Percentiles rank a stretch among this genome's conserved stretches.
These are phyloP conservation scores for Astropecten irregularis DNA, from an alignment of 53 echinoderm and acorn worm genomes.

Conservation along the genomic window DNA sequence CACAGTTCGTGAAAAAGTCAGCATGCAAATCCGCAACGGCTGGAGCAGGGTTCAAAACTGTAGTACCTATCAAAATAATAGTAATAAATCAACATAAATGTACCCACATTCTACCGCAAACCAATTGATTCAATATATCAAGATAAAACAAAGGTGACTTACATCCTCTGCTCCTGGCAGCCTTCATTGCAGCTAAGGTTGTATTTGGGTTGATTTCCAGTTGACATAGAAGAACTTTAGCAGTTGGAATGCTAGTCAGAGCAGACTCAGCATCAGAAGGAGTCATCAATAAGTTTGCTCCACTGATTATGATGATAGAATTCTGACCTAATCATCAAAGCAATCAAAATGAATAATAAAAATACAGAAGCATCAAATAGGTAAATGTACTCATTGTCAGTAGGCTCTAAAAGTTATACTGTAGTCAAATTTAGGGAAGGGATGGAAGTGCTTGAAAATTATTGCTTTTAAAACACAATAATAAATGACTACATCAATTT, in stretches of 20 bases:
- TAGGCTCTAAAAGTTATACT: too few species aligned
- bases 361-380: too few species aligned
- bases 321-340: slow-evolving; percentile 81
- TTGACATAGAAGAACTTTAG: slow-evolving; percentile 83
- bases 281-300: slow-evolving; percentile 79
- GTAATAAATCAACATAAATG: too few species aligned
- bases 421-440: too few species aligned
- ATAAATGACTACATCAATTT: too few species aligned
- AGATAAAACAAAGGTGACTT: slow-evolving; percentile 14
- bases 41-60: slow-evolving; percentile 91
- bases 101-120: neutral
- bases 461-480: too few species aligned
- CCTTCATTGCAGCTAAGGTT: slow-evolving; percentile 80
- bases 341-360: neutral
- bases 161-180: slow-evolving; percentile 75
- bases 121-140: too few species aligned
- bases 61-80: slow-evolving; percentile 53
- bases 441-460: too few species aligned
- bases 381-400: too few species aligned
- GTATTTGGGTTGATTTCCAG: slow-evolving; percentile 81
- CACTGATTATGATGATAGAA: slow-evolving; percentile 86
- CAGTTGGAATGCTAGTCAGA: slow-evolving; percentile 44
- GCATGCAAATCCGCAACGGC: slow-evolving; percentile 71
- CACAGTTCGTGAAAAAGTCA: slow-evolving; percentile 76
- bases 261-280: slow-evolving; percentile 68